These are phyloP conservation scores for Calephelis nemesis DNA, from an alignment of 1,140 invertebrate genomes.

Conservation along the genomic window DNA sequence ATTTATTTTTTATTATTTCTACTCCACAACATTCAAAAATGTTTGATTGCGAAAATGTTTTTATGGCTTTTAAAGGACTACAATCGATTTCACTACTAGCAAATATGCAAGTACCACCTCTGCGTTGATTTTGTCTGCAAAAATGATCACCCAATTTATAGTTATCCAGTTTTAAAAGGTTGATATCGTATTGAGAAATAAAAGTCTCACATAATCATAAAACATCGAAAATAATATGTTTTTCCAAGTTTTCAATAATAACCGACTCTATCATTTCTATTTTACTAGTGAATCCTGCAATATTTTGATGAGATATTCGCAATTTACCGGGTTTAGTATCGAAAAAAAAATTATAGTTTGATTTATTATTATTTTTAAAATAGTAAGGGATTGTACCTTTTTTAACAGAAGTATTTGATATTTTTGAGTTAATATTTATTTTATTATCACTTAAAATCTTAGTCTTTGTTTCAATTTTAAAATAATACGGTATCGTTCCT, in stretches of 20 bases:
- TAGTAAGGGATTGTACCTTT: constrained; percentile 1
- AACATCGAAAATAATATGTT: too few relatives aligned
- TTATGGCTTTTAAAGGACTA: background rate
- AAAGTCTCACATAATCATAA: too few relatives aligned
- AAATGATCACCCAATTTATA: background rate
- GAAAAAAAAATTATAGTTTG: background rate
- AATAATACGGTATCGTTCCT: background rate
- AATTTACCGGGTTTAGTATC: background rate
- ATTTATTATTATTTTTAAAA: background rate
- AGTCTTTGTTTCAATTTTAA: background rate
- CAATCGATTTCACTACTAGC: background rate
- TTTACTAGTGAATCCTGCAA: constrained; percentile 1
- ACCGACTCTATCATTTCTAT: background rate
- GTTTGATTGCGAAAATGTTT: background rate
- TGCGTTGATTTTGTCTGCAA: background rate
- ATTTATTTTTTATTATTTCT: background rate
- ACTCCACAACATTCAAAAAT: constrained; percentile 4
- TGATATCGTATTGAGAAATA: too few relatives aligned
- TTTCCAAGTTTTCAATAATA: too few relatives aligned
- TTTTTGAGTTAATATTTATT: background rate
- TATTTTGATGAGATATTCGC: background rate
- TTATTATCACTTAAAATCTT: background rate
- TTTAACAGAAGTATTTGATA: background rate
- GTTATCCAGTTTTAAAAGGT: background rate
- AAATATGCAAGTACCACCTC: constrained; percentile 6